These are phyloP conservation scores for Otolemur garnettii DNA, from an alignment of 2,113 vertebrate species.

Conservation along the genomic window DNA sequence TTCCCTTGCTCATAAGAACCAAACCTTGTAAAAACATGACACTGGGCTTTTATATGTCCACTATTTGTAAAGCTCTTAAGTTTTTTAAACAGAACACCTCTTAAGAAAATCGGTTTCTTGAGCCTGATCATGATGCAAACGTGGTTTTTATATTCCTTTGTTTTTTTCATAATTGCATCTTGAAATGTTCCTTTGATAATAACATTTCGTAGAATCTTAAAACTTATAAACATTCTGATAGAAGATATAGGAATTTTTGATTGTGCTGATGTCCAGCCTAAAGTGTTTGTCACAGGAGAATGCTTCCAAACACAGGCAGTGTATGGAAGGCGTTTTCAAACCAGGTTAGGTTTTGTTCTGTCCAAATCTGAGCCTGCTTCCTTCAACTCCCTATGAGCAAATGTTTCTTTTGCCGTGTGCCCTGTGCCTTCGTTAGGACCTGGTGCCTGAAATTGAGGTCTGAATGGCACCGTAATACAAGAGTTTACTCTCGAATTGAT, in stretches of 20 bases:
- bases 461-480: not conserved
- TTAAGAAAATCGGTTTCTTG: not conserved
- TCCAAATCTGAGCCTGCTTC: not conserved
- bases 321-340: not conserved
- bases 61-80: not conserved
- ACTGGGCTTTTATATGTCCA: not conserved
- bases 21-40: not conserved
- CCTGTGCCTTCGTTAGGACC: not conserved
- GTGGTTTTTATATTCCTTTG: not conserved
- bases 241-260: not conserved
- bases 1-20: not conserved
- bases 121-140: not conserved
- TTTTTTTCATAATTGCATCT: not conserved
- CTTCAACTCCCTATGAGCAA: not conserved
- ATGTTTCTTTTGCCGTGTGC: accelerated
- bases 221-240: not conserved
- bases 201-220: not conserved
- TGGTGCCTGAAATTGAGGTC: not conserved
- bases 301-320: not conserved
- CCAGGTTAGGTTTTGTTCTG: not conserved
- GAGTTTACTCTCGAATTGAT: not conserved
- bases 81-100: not conserved
- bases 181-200: not conserved
- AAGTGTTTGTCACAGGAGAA: not conserved
- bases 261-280: not conserved